Conservation (phyloP, 2,888 invertebrate genomes). For the Lepidocyrtinus sp. region DNA sequence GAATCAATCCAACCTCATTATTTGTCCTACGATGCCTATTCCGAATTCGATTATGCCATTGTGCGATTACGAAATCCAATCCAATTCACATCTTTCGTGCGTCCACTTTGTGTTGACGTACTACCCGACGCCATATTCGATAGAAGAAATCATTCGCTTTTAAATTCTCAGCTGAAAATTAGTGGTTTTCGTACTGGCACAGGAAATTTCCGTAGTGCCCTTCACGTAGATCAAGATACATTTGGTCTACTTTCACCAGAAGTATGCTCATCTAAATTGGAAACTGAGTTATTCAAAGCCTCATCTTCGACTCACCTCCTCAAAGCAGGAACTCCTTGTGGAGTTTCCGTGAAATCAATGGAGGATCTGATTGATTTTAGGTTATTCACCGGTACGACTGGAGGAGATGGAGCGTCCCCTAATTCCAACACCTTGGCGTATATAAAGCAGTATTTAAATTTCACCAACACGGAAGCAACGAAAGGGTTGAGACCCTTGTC, state of each 20-base stretch:
- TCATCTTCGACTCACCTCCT: slow-evolving; percentile 12
- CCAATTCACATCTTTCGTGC: slow-evolving; percentile 52
- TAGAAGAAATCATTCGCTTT: slow-evolving; percentile 31
- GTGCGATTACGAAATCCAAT: slow-evolving; percentile 56
- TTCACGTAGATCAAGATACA: slow-evolving; percentile 35
- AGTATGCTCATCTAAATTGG: slow-evolving; percentile 48
- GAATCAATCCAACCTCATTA: slow-evolving; percentile 50
- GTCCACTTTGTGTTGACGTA: slow-evolving; percentile 56
- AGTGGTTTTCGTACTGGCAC: slow-evolving; percentile 49
- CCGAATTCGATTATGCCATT: slow-evolving; percentile 52
- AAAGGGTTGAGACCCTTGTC: slow-evolving; percentile 24
- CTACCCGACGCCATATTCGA: slow-evolving; percentile 41
- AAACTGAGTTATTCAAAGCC: slow-evolving; percentile 33
- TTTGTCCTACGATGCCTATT: slow-evolving; percentile 39
- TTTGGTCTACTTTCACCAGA: slow-evolving; percentile 48
- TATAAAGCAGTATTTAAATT: slow-evolving; percentile 41
- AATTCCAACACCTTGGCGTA: slow-evolving; percentile 19
- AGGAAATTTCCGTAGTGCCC: slow-evolving; percentile 16
- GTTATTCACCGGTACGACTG: neutral
- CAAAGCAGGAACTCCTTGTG: slow-evolving; percentile 47
- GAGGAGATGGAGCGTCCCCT: slow-evolving; percentile 19
- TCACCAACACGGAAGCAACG: slow-evolving; percentile 10
- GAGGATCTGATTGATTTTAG: slow-evolving; percentile 38
- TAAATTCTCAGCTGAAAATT: slow-evolving; percentile 39
- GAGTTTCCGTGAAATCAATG: slow-evolving; percentile 28